phyloP scores from a whole-genome alignment of 2,797 vertebrate species.

The Ctenosaura bakeri region DNA sequence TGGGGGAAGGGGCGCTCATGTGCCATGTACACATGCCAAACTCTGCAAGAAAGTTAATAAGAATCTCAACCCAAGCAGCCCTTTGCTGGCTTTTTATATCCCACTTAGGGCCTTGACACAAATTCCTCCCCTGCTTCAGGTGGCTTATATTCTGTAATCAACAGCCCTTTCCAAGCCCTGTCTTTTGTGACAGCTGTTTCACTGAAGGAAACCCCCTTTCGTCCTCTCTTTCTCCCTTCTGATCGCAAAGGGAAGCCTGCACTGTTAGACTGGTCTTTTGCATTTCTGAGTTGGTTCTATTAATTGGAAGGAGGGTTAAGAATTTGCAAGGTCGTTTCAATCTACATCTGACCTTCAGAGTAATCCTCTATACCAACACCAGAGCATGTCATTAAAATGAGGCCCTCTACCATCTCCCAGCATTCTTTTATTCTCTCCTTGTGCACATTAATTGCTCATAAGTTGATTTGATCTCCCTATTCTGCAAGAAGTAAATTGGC shows the following conservation, averaged over 20 bases:
- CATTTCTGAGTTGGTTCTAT: constrained; percentile 80
- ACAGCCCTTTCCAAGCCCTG: constrained; percentile 52
- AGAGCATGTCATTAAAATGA: constrained; percentile 77
- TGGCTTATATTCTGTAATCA: constrained; percentile 55
- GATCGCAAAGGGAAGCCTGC: constrained; percentile 62
- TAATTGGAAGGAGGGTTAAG: constrained; percentile 80
- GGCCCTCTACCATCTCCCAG: constrained; percentile 69
- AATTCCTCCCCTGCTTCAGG: constrained; percentile 13
- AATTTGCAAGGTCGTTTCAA: constrained; percentile 83
- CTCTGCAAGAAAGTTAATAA: constrained; percentile 35
- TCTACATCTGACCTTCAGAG: constrained; percentile 84
- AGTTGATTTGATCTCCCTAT: constrained; percentile 85
- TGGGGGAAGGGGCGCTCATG: not conserved
- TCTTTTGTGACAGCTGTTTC: constrained; percentile 42
- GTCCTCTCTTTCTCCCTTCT: constrained; percentile 59
- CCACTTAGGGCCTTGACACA: constrained; percentile 10
- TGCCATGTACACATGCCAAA: not conserved
- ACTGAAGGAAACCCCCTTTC: constrained; percentile 68
- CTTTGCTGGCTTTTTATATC: constrained; percentile 26
- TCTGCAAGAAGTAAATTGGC: constrained; percentile 84
- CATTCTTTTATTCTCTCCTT: constrained; percentile 80
- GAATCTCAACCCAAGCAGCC: constrained; percentile 20
- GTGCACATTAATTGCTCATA: constrained; percentile 83
- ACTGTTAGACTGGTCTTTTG: constrained; percentile 68
- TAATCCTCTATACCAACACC: constrained; percentile 80